These are phyloP conservation scores for Amblyopsis rosae DNA, from an alignment of 2,113 vertebrate genomes.

Conservation along the genomic window DNA sequence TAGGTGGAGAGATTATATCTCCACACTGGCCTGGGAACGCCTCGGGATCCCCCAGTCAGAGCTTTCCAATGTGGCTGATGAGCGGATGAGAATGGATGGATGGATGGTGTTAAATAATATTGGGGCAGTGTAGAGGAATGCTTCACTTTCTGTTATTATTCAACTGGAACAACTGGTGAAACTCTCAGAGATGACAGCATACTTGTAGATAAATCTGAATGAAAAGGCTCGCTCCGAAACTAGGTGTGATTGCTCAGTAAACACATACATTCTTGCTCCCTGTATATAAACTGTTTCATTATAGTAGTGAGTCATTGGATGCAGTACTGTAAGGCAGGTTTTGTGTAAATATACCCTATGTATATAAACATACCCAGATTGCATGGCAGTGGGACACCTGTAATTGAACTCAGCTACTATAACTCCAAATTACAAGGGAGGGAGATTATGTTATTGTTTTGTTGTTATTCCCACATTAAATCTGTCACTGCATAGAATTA, in stretches of 20 bases:
- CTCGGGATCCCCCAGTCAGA: too few species aligned
- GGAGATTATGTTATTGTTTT: constrained; percentile 24
- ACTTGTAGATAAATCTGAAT: not conserved
- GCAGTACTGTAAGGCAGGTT: constrained; percentile 44
- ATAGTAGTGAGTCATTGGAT: constrained; percentile 58
- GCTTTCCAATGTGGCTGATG: too few species aligned
- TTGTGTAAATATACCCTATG: constrained; percentile 49
- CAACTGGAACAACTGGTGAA: not conserved
- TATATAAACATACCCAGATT: constrained; percentile 35
- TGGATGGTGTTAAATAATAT: too few species aligned
- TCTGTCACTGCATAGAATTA: constrained; percentile 3
- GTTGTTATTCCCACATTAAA: constrained; percentile 45
- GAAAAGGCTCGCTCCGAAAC: constrained; percentile 19
- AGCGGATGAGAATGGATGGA: too few species aligned
- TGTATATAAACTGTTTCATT: constrained; percentile 67
- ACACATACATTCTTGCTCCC: constrained; percentile 33
- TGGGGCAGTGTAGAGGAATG: constrained; percentile 8
- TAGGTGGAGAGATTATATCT: too few species aligned
- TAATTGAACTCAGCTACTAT: constrained; percentile 25
- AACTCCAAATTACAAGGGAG: constrained; percentile 45
- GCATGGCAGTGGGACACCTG: constrained; percentile 41
- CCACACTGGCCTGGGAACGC: too few species aligned
- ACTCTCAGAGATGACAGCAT: constrained; percentile 8
- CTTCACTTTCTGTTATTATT: not conserved
- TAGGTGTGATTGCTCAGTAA: constrained; percentile 37